These are phyloP conservation scores for Cheilinus undulatus DNA, from an alignment of 2,113 vertebrate species.

Conservation along the genomic window DNA sequence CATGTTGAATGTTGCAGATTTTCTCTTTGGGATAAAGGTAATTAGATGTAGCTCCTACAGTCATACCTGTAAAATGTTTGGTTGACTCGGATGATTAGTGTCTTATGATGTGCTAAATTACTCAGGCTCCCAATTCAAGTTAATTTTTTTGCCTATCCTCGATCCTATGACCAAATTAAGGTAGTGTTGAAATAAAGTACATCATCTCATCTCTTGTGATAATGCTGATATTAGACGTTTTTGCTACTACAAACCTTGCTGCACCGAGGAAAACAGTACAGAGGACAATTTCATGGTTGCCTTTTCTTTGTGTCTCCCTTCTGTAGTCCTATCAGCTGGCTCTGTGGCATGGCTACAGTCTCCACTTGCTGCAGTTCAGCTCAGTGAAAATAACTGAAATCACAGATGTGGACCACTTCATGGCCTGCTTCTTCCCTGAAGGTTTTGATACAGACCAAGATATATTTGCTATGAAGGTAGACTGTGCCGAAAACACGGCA, in stretches of 20 bases:
- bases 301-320: background rate
- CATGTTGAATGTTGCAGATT: conserved; percentile 90
- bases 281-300: background rate
- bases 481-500: background rate
- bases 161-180: too few species aligned
- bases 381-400: conserved; percentile 78
- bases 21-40: conserved; percentile 90
- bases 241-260: too few species aligned
- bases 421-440: conserved; percentile 87
- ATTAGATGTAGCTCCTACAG: conserved; percentile 3
- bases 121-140: too few species aligned
- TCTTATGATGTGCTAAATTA: too few species aligned
- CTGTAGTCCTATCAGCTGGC: conserved; percentile 90
- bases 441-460: conserved; percentile 85
- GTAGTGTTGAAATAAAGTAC: too few species aligned
- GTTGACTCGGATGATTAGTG: too few species aligned
- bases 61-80: background rate
- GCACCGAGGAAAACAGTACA: too few species aligned
- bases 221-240: too few species aligned
- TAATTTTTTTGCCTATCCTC: too few species aligned
- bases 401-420: conserved; percentile 84
- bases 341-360: conserved; percentile 89
- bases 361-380: conserved; percentile 85
- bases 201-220: too few species aligned
- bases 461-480: conserved; percentile 82